Conservation (phyloP, 2,888 invertebrate species). For the Tenthredo scrophulariae region DNA sequence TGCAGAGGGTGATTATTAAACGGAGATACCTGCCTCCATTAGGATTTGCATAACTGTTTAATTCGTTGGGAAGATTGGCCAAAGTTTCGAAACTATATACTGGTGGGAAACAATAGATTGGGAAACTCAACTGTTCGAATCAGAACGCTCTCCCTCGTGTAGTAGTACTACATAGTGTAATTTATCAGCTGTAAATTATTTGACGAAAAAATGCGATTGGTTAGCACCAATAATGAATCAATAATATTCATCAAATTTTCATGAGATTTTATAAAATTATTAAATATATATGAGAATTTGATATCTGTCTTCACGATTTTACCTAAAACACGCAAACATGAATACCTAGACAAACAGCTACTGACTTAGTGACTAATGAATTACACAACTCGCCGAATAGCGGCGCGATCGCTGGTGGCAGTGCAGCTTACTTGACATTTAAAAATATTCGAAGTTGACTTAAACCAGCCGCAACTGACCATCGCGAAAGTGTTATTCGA, state of each 20-base stretch:
- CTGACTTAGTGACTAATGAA: background rate
- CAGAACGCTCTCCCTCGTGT: conserved; percentile 13
- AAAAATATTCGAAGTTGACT: background rate
- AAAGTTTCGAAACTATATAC: conserved; percentile 35
- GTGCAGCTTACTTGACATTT: background rate
- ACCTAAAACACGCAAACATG: background rate
- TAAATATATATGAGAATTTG: background rate
- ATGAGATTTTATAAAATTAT: too few species aligned
- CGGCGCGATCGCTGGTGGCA: background rate
- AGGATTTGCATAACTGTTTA: conserved; percentile 49
- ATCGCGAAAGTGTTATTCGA: conserved; percentile 45
- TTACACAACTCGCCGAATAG: background rate
- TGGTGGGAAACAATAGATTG: conserved; percentile 66
- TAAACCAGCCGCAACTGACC: background rate
- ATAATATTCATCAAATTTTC: too few species aligned
- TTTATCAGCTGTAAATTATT: background rate
- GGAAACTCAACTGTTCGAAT: conserved; percentile 61
- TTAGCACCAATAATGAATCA: too few species aligned
- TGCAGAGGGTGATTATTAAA: conserved; percentile 6
- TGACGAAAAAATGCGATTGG: background rate
- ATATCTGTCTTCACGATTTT: background rate
- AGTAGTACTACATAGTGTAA: background rate
- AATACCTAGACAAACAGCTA: background rate
- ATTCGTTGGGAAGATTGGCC: conserved; percentile 47
- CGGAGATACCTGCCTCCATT: conserved; percentile 3